phyloP scores from a whole-genome alignment of 2,888 invertebrate genomes.

The Agrochola lychnidis region DNA sequence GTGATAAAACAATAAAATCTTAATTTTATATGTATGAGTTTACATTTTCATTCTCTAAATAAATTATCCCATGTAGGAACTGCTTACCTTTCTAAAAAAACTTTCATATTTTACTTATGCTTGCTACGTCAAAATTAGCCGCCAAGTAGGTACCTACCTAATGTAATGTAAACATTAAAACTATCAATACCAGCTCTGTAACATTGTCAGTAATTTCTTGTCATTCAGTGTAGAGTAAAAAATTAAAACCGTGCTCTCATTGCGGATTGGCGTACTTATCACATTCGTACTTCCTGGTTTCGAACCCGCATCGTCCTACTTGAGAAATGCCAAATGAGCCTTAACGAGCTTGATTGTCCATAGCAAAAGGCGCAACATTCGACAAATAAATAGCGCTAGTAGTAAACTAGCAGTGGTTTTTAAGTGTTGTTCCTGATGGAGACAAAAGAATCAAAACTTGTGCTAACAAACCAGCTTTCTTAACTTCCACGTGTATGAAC shows the following conservation, averaged over 20 bases:
- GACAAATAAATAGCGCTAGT: not conserved
- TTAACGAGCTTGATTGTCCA: not conserved
- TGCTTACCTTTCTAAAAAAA: no score
- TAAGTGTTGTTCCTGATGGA: not conserved
- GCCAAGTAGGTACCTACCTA: not conserved
- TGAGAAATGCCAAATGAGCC: not conserved
- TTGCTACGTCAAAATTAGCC: not conserved
- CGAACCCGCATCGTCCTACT: not conserved
- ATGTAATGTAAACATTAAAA: not conserved
- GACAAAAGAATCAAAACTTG: not conserved
- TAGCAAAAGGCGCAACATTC: not conserved
- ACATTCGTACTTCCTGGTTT: not conserved
- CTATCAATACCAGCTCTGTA: no score
- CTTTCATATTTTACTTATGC: not conserved
- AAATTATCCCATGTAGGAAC: not conserved
- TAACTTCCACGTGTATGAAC: not conserved
- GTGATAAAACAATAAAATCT: slow-evolving; percentile 50
- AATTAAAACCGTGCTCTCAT: not conserved
- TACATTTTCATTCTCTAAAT: not conserved
- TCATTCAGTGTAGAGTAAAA: no score
- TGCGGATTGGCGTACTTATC: not conserved
- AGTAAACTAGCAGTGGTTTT: not conserved
- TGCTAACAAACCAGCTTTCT: not conserved
- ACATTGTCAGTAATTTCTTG: no score
- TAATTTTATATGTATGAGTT: slow-evolving; percentile 29